These are phyloP conservation scores for Toxostoma redivivum DNA, from an alignment of 2,113 vertebrate genomes.

Conservation along the genomic window DNA sequence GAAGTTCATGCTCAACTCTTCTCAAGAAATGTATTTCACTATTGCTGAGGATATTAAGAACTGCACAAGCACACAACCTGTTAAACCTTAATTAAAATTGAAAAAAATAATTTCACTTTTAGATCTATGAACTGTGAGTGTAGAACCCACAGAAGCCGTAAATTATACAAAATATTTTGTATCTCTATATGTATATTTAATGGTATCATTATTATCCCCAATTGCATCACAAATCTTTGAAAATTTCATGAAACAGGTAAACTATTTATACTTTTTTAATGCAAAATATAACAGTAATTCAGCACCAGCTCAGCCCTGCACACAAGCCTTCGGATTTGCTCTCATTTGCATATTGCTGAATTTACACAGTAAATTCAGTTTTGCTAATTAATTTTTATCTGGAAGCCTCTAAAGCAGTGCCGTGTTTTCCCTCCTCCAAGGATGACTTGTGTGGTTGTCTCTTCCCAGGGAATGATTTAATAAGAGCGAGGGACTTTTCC, in stretches of 20 bases:
- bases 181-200: not conserved
- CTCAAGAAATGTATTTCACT: not conserved
- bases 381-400: constrained; percentile 50
- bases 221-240: not conserved
- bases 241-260: constrained; percentile 44
- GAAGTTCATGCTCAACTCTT: not conserved
- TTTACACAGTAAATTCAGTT: constrained; percentile 3
- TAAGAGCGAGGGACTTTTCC: not conserved
- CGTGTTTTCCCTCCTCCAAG: not conserved
- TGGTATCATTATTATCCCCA: not conserved
- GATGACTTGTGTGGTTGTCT: not conserved
- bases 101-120: not conserved
- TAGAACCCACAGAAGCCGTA: not conserved
- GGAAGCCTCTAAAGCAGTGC: not conserved
- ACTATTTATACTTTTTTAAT: not conserved
- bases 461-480: constrained; percentile 31
- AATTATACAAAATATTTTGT: not conserved
- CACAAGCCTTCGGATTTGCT: not conserved
- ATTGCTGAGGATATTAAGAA: not conserved
- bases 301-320: not conserved
- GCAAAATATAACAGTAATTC: not conserved
- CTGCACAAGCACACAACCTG: not conserved
- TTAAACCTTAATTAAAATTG: not conserved
- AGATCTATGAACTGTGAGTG: not conserved
- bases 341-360: constrained; percentile 45